Evolutionary conservation across 2,113 vertebrate genomes (phyloP), one percentile per base, ranked within the genome.

Genomic region (Piliocolobus tephrosceles): DNA sequence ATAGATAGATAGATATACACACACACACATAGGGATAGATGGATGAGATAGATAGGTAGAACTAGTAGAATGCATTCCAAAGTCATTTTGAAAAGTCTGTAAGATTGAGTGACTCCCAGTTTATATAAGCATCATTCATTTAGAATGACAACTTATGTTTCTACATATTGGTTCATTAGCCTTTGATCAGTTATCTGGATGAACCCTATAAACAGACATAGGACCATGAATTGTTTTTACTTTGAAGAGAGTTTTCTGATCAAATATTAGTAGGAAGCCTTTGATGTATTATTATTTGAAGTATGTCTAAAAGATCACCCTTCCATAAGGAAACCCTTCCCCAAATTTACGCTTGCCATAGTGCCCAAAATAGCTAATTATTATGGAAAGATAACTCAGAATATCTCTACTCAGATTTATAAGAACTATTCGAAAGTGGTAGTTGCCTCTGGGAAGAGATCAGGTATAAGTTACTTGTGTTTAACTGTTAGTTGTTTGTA

Each of bases 191-290:
- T 95, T 10, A 55, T 79, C 35, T 89, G 64, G 40, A 40, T 91
- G 78, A 95, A 80, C 12, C 10, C 38, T 90, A 6, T 35, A 94
- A 90, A 66, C 64, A 84, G 7, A 75, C 22, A 35, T 3, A 68
- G 57, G 13, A 64, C 73, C 40, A 61, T 83, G 68, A 91, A 76
- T 86, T 90, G 25, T 75, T 96, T 91, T 97, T 92, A 50, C 27
- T 95, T 91, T 68, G 35, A 88, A 96, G 47, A 18, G 20, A 68
- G 38, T 86, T 96, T 94, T 96, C 87, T 73, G 58, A 84, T 95
- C n/a, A 47, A 0, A 90, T 70, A 30, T 75, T 86, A 92, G 30
- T 97, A 83, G 52, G 16, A 13, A 93, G 0, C 30, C 25, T 95
- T 84, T 87, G 16, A 4, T 70, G 3, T 93, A 52, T 79, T 18